Evolutionary conservation across 2,113 vertebrate species (phyloP), one percentile per base, ranked within the genome.

Genomic region (Scatophagus argus): DNA sequence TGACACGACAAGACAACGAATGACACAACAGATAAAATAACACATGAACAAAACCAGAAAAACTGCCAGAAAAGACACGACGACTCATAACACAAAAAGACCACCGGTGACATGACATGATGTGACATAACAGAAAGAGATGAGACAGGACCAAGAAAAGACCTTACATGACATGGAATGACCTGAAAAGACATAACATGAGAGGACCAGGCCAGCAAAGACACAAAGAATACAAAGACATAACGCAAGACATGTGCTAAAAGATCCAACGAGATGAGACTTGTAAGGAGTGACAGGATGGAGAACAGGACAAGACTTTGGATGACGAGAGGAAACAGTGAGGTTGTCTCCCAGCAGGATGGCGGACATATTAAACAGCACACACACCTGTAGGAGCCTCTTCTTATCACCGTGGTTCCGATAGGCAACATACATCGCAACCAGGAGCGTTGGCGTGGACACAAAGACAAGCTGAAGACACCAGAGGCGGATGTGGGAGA

Each of bases 401-500:
- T 77, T 87, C 78, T 90, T 95, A 21, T 92, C 91, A 2, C 23
- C 59, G 3, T 88, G 91, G 68, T 93, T 91, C 36, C 87, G 77
- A 54, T 93, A 93, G 56, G 91, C 84, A 68, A 93, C 93, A 2
- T 94, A 86, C 91, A 92, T 89, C 0, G 93, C 77, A 4, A 95
- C 92, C 32, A 95, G 78, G 17, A 95, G 91, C 0, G 97, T 95
- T 0, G 97, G 97, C 0, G 97, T 97, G 49, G 97, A 96, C 51
- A 98, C 97, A 13, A 98, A 97, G 87, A 98, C 95, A 16, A 98
- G 95, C 87, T 99, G 97, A 68, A 99, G 94, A 27, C 96, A 96
- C 97, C 97, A 99, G 32, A 99, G 96, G 49, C 97, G 93, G 85
- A 98, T 96, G 91, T 98, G 97, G 36, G 97, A 98, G 65, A 98